Evolutionary conservation across 1,140 invertebrate species (phyloP).

Genomic region (Coelopa frigida): DNA sequence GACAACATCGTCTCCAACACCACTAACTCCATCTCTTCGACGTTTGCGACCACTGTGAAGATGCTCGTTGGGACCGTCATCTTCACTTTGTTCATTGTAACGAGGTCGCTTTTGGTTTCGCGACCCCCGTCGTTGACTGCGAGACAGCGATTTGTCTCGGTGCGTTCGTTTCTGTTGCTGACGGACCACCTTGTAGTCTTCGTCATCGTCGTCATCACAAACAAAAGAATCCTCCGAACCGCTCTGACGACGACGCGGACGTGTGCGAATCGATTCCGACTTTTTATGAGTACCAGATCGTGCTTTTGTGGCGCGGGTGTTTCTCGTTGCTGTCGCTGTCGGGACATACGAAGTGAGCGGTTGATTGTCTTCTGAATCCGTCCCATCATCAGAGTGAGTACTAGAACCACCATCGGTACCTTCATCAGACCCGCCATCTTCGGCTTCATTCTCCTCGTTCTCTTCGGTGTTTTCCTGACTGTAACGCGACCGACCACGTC

Average conservation of each 20-base stretch:
- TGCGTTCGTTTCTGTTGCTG: neutral
- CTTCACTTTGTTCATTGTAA: slow-evolving; percentile 59
- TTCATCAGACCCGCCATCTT: slow-evolving; percentile 30
- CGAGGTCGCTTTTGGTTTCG: slow-evolving; percentile 49
- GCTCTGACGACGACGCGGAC: slow-evolving; percentile 18
- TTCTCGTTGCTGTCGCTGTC: slow-evolving; percentile 11
- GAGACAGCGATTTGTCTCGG: slow-evolving; percentile 7
- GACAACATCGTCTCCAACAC: neutral
- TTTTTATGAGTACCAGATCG: no score
- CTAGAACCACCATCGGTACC: slow-evolving; percentile 36
- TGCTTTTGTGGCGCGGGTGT: neutral
- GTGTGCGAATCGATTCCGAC: no score
- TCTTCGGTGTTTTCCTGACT: slow-evolving; percentile 34
- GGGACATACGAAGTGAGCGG: slow-evolving; percentile 45
- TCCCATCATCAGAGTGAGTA: slow-evolving; percentile 28
- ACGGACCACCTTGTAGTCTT: slow-evolving; percentile 26
- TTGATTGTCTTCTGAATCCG: slow-evolving; percentile 48
- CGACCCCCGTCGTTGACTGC: slow-evolving; percentile 20
- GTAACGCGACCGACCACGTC: slow-evolving; percentile 27
- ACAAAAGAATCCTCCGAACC: slow-evolving; percentile 26
- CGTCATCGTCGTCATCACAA: slow-evolving; percentile 30
- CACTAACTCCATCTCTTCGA: neutral
- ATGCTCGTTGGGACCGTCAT: slow-evolving; percentile 39
- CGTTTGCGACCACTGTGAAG: slow-evolving; percentile 13
- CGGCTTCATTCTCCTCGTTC: slow-evolving; percentile 18